These are phyloP conservation scores for Aporrectodea caliginosa DNA, from an alignment of 1,140 invertebrate species.

Conservation along the genomic window DNA sequence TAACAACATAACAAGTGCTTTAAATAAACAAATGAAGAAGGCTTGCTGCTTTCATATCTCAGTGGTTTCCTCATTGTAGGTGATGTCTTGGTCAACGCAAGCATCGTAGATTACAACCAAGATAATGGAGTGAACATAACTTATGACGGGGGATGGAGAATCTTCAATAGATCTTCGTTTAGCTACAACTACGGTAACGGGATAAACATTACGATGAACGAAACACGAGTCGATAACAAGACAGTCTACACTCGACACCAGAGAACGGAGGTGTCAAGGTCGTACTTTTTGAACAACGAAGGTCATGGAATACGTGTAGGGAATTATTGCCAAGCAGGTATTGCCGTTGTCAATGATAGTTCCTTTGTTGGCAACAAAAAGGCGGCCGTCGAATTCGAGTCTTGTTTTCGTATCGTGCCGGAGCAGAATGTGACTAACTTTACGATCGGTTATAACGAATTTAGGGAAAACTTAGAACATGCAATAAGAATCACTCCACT, in stretches of 20 bases:
- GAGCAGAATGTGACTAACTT: slow-evolving; percentile 44
- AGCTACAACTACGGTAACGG: slow-evolving; percentile 72
- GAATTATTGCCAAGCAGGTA: slow-evolving; percentile 48
- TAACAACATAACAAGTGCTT: too few species aligned
- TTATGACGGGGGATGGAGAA: slow-evolving; percentile 81
- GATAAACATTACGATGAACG: slow-evolving; percentile 36
- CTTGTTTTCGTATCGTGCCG: slow-evolving; percentile 38
- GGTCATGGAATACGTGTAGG: slow-evolving; percentile 52
- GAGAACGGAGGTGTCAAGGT: slow-evolving; percentile 24
- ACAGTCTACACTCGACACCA: slow-evolving; percentile 26
- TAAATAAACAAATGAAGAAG: too few species aligned
- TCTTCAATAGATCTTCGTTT: slow-evolving; percentile 77
- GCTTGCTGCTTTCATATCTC: too few species aligned
- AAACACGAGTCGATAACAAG: slow-evolving; percentile 34
- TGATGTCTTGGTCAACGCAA: slow-evolving; percentile 49
- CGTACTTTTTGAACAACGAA: slow-evolving; percentile 37
- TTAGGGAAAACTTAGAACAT: slow-evolving; percentile 47
- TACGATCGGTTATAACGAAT: slow-evolving; percentile 46
- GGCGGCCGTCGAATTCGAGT: slow-evolving; percentile 50
- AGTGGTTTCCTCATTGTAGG: slow-evolving; percentile 33
- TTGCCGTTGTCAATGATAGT: slow-evolving; percentile 47
- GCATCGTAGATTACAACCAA: slow-evolving; percentile 43
- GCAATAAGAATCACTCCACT: slow-evolving; percentile 49
- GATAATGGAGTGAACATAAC: slow-evolving; percentile 69
- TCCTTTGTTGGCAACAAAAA: slow-evolving; percentile 44